Base-by-base conservation (phyloP, 2,888 invertebrate genomes). In the Eristalinus sepulchralis region DNA sequence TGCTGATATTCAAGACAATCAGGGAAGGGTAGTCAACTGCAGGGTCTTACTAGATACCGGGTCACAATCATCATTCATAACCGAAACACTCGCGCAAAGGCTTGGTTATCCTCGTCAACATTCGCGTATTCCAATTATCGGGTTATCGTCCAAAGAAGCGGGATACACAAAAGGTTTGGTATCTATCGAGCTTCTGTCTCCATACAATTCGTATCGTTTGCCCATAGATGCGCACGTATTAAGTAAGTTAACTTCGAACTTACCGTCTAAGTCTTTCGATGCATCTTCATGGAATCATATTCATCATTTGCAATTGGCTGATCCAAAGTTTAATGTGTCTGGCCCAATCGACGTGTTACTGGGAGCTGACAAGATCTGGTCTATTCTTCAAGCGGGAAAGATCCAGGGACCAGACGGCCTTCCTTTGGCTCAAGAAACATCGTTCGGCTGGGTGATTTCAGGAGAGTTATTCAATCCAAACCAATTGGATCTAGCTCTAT, bases 241-340 rank as follows among this genome's bases (percentile, higher is more conserved):
- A 2, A n/a, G 39, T 9, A 39, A 39, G n/a, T 39, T 39, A 11
- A 39, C 39, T 5, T 39, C 39, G 36, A 63, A 63, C 34, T 63
- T 63, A 22, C 63, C 63, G 2, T 36, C 17, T 1, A 63, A 63
- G 36, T 34, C 34, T 9, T 78, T 66, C 20, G 66, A 62, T 22
- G 13, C 27, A 6, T 68, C 77, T 3, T 59, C 67, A 13, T 78
- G 77, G 67, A 20, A 55, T 9, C 62, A 78, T 71, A 47, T 83
- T n/a, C 63, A 53, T 10, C 27, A 71, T 17, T 39, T 80, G 20
- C 77, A 83, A n/a, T n/a, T n/a, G n/a, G n/a, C n/a, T n/a, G n/a
- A n/a, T n/a, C n/a, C n/a, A n/a, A n/a, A n/a, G n/a, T n/a, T n/a
- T n/a, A n/a, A n/a, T n/a, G n/a, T n/a, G n/a, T n/a, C n/a, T n/a